A percentile compares a stretch with the other conserved stretches of the same genome.
Evolutionary conservation across 2,888 invertebrate species (phyloP).

Genomic region (Ophonus ardosiacus): DNA sequence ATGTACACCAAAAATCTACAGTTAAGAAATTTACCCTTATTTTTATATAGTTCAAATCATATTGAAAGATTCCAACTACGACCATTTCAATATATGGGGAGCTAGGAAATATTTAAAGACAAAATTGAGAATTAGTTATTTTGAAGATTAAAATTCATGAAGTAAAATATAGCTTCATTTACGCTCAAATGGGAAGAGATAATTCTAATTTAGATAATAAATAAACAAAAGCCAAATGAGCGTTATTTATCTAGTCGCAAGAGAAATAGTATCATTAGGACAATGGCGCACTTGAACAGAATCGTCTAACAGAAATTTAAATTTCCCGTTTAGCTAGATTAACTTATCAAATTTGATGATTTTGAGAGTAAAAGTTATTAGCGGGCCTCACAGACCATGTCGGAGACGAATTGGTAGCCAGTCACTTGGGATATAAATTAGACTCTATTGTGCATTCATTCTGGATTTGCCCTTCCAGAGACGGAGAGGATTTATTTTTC

Average conservation of each 20-base stretch:
- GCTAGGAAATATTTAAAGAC: neutral
- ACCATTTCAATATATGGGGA: neutral
- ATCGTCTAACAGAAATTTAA: conserved; percentile 43
- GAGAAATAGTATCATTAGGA: conserved; percentile 18
- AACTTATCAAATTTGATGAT: conserved; percentile 60
- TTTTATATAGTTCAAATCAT: neutral
- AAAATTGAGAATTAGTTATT: conserved; percentile 10
- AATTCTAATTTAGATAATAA: conserved; percentile 26
- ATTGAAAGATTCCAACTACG: neutral
- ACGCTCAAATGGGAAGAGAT: neutral
- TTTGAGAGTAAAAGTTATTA: conserved; percentile 43
- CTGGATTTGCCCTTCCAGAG: conserved; percentile 29
- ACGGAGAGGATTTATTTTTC: neutral
- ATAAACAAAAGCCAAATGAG: conserved; percentile 22
- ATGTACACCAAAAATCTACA: no score
- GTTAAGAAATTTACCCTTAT: no score
- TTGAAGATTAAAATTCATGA: neutral
- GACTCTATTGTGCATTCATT: conserved; percentile 52
- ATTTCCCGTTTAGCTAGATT: conserved; percentile 47
- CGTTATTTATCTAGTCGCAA: conserved; percentile 8
- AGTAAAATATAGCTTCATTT: neutral
- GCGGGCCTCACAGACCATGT: neutral
- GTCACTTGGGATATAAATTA: conserved; percentile 58
- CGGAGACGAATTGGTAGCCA: conserved; percentile 25
- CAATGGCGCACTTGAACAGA: conserved; percentile 16